phyloP scores from a whole-genome alignment of 1,140 invertebrate genomes.

The Formica exsecta region DNA sequence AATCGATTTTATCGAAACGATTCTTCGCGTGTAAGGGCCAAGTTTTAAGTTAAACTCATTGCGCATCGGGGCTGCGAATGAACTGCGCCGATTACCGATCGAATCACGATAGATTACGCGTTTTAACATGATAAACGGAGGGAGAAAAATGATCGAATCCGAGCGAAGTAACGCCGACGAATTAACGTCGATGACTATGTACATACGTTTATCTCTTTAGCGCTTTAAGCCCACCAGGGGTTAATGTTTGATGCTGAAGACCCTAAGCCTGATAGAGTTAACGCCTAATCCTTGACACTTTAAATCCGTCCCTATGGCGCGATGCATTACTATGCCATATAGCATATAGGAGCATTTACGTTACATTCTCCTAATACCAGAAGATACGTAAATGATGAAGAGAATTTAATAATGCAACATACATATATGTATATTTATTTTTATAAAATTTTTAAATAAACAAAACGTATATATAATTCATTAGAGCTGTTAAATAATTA shows the following conservation, averaged over 20 bases:
- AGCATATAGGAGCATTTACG: neutral
- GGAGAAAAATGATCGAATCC: slow-evolving; percentile 46
- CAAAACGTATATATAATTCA: neutral
- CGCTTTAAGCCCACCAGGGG: neutral
- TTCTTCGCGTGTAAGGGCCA: slow-evolving; percentile 1
- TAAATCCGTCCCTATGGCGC: neutral
- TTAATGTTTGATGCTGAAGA: slow-evolving; percentile 11
- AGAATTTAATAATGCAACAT: slow-evolving; percentile 16
- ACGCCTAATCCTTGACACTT: neutral
- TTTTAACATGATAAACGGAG: slow-evolving; percentile 37
- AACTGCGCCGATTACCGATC: slow-evolving; percentile 47
- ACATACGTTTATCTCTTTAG: neutral
- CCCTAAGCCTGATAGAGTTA: neutral
- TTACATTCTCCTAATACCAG: neutral
- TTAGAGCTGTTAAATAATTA: slow-evolving; percentile 43
- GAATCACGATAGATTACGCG: slow-evolving; percentile 51
- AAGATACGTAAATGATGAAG: neutral
- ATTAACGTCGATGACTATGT: neutral
- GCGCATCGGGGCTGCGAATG: slow-evolving; percentile 44
- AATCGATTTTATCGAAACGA: slow-evolving; percentile 58
- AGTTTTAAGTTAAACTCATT: slow-evolving; percentile 69
- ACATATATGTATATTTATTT: neutral
- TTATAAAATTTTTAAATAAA: slow-evolving; percentile 6
- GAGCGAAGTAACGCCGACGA: neutral
- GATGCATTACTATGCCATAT: neutral